Conservation (phyloP, 1,140 invertebrate genomes). For the Zeugodacus cucurbitae region DNA sequence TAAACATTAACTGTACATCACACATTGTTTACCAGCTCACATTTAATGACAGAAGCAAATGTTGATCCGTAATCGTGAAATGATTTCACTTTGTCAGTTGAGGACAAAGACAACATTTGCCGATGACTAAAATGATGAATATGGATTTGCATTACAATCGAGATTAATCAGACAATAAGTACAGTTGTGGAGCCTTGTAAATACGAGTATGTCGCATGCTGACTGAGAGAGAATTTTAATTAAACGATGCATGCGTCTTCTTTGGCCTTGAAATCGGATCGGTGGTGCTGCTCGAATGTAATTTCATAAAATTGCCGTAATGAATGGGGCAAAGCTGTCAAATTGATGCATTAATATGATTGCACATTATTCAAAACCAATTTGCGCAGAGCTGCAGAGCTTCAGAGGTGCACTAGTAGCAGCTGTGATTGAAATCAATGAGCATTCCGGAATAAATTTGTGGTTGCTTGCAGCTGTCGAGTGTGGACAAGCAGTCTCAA, state of each 20-base stretch:
- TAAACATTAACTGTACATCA: too few species aligned
- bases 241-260: not conserved
- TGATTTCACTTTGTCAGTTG: not conserved
- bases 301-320: not conserved
- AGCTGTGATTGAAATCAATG: too few species aligned
- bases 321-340: not conserved
- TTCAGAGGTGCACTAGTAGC: too few species aligned
- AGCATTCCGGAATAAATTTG: not conserved
- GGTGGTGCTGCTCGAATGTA: not conserved
- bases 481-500: not conserved
- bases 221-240: not conserved
- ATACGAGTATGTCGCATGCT: not conserved
- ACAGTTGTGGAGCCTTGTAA: not conserved
- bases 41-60: too few species aligned
- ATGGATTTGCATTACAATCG: not conserved
- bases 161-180: not conserved
- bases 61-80: not conserved
- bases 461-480: not conserved
- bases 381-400: not conserved
- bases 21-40: too few species aligned
- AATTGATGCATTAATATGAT: not conserved
- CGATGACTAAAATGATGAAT: conserved; percentile 31
- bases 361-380: not conserved
- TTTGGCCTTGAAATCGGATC: not conserved
- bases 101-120: not conserved